phyloP scores from a whole-genome alignment of 2,797 vertebrate genomes.

The Crocidura indochinensis region DNA sequence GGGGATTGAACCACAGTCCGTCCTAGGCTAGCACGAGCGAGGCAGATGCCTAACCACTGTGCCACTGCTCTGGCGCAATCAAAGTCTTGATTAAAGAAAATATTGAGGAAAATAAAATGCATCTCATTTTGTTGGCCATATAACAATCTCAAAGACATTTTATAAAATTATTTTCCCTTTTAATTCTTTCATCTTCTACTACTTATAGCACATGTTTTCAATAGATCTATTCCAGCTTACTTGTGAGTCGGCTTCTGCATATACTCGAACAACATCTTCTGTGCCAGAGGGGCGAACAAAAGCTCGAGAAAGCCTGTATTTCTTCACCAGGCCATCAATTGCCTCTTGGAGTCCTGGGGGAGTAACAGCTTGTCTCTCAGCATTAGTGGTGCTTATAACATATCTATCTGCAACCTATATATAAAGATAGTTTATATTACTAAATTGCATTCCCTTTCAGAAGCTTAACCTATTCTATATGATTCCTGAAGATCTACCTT shows the following conservation, averaged over 20 bases:
- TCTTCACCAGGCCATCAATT: slow-evolving; percentile 93
- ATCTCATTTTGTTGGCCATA: slow-evolving; percentile 8
- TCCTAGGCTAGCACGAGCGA: no score
- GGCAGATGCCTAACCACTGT: no score
- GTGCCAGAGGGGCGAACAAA: slow-evolving; percentile 98
- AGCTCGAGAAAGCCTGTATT: slow-evolving; percentile 91
- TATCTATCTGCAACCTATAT: slow-evolving; percentile 94
- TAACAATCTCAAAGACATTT: background rate
- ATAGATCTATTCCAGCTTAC: slow-evolving; percentile 87
- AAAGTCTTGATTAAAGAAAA: slow-evolving; percentile 16
- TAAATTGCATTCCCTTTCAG: background rate
- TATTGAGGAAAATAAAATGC: slow-evolving; percentile 17
- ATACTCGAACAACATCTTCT: slow-evolving; percentile 96
- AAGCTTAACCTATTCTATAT: background rate
- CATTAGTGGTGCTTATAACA: slow-evolving; percentile 94
- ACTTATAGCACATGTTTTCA: background rate
- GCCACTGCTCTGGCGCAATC: no score
- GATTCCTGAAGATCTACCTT: slow-evolving; percentile 25
- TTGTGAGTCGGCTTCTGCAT: slow-evolving; percentile 96
- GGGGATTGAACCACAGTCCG: no score
- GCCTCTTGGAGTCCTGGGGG: slow-evolving; percentile 95
- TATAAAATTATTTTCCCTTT: background rate
- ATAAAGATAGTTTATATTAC: slow-evolving; percentile 27
- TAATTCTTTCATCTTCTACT: background rate
- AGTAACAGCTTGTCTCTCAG: slow-evolving; percentile 93